These are phyloP conservation scores for Percina caprodes DNA, from an alignment of 2,113 vertebrate genomes.

Conservation along the genomic window DNA sequence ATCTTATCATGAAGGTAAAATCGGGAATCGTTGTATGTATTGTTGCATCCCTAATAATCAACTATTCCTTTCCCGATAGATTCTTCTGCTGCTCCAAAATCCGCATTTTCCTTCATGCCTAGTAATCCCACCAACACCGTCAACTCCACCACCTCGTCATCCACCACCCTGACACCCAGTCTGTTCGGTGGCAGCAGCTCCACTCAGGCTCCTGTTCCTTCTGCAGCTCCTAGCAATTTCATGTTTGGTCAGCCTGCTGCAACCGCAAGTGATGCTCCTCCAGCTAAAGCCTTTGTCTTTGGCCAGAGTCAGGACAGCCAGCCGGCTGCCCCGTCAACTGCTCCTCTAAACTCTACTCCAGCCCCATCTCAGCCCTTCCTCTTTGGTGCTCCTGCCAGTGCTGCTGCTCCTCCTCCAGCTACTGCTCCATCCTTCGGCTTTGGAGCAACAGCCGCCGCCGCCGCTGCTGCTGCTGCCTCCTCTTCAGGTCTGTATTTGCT, in stretches of 20 bases:
- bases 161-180: slow-evolving; percentile 65
- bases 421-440: slow-evolving; percentile 86
- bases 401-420: slow-evolving; percentile 65
- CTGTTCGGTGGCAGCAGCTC: slow-evolving; percentile 86
- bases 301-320: slow-evolving; percentile 88
- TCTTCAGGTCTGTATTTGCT: slow-evolving; percentile 85
- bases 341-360: slow-evolving; percentile 71
- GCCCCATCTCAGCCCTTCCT: slow-evolving; percentile 84
- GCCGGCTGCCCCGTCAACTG: slow-evolving; percentile 72
- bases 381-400: slow-evolving; percentile 84
- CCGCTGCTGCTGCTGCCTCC: slow-evolving; percentile 83
- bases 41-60: too few species aligned
- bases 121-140: slow-evolving; percentile 78
- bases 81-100: slow-evolving; percentile 86
- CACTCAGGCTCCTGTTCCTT: slow-evolving; percentile 64
- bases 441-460: slow-evolving; percentile 83
- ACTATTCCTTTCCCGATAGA: slow-evolving; percentile 52
- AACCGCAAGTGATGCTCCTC: slow-evolving; percentile 79
- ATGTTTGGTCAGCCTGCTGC: slow-evolving; percentile 88
- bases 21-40: too few species aligned
- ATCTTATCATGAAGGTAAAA: too few species aligned
- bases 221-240: slow-evolving; percentile 77
- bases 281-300: slow-evolving; percentile 89
- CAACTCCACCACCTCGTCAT: slow-evolving; percentile 72
- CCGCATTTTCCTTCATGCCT: slow-evolving; percentile 88